Conservation (phyloP, 1,140 invertebrate species). For the Psix sp. region DNA sequence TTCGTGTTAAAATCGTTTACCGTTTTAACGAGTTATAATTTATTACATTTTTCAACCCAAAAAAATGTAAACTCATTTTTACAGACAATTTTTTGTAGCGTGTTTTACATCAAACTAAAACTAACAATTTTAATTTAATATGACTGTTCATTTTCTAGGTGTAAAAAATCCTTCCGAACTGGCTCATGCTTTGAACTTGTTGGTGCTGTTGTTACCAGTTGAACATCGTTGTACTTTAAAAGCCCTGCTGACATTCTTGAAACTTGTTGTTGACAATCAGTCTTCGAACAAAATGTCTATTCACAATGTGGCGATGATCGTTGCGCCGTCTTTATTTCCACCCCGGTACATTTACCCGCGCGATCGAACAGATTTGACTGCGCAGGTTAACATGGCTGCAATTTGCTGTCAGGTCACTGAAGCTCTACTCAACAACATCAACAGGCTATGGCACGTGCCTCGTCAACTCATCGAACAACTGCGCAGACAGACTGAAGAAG, state of each 20-base stretch:
- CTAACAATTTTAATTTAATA: slow-evolving; percentile 6
- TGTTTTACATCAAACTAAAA: neutral
- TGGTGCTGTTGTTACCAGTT: slow-evolving; percentile 88
- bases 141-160: slow-evolving; percentile 59
- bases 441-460: slow-evolving; percentile 88
- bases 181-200: slow-evolving; percentile 83
- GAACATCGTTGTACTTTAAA: slow-evolving; percentile 89
- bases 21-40: too few species aligned
- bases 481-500: slow-evolving; percentile 79
- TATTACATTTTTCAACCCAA: too few species aligned
- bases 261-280: slow-evolving; percentile 83
- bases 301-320: slow-evolving; percentile 94
- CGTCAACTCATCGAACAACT: slow-evolving; percentile 83
- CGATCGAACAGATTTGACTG: slow-evolving; percentile 78
- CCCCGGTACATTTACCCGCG: slow-evolving; percentile 81
- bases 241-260: slow-evolving; percentile 85
- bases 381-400: slow-evolving; percentile 88
- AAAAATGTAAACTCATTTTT: too few species aligned
- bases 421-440: slow-evolving; percentile 84
- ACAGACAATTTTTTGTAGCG: neutral
- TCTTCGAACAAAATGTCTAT: slow-evolving; percentile 91
- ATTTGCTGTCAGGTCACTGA: slow-evolving; percentile 89
- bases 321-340: slow-evolving; percentile 93
- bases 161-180: slow-evolving; percentile 71
- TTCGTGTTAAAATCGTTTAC: too few species aligned